Percentiles rank a stretch among this genome's conserved stretches.
phyloP scores from a whole-genome alignment of 2,888 invertebrate species.

The Cantharis flavilabris region DNA sequence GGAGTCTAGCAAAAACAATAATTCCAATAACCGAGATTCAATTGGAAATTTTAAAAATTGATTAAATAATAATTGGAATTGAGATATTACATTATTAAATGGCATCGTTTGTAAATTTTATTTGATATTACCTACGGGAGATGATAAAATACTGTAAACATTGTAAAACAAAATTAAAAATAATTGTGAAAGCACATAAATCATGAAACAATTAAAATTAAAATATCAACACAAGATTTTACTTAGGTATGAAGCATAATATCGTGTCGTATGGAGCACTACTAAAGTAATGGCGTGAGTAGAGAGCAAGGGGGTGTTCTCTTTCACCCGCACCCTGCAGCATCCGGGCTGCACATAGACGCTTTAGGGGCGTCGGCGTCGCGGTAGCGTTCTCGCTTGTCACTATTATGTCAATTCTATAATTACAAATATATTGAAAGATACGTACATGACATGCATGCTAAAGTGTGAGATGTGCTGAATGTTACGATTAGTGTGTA shows the following conservation, averaged over 20 bases:
- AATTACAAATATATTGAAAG: slow-evolving; percentile 35
- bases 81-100: not conserved
- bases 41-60: not conserved
- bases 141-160: not conserved
- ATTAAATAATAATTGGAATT: not conserved
- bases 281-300: slow-evolving; percentile 44
- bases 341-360: slow-evolving; percentile 51
- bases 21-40: too few species aligned
- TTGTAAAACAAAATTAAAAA: not conserved
- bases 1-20: not conserved
- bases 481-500: not conserved
- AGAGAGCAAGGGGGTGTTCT: slow-evolving; percentile 42
- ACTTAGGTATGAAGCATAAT: slow-evolving; percentile 45
- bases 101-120: not conserved
- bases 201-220: slow-evolving; percentile 25
- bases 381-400: slow-evolving; percentile 47
- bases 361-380: slow-evolving; percentile 55
- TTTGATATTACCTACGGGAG: not conserved
- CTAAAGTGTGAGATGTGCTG: slow-evolving; percentile 14
- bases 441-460: slow-evolving; percentile 22
- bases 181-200: not conserved
- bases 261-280: slow-evolving; percentile 41
- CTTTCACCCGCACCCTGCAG: slow-evolving; percentile 47
- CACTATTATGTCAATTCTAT: slow-evolving; percentile 48
- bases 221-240: slow-evolving; percentile 45